Evolutionary conservation across 2,797 vertebrate species (phyloP), one percentile per base, ranked within the genome.

Genomic region (Gadopsis marmoratus): DNA sequence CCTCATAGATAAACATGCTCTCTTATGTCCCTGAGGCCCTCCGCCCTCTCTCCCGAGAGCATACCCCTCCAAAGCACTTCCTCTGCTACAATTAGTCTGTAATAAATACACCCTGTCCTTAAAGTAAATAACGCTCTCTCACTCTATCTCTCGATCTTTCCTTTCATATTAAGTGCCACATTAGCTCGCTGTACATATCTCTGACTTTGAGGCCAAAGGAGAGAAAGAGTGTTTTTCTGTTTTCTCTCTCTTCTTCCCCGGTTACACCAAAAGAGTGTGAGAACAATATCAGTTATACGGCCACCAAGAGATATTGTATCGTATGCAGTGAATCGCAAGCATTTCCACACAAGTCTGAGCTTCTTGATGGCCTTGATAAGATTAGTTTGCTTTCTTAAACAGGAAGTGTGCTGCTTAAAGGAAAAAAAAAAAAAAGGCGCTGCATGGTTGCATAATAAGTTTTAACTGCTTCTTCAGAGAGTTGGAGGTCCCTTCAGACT

Each of bases 291-390:
- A 67, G 80, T 73, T 76, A 53, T 74, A 79, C 85, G 65, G 78
- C 79, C 50, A 76, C 86, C 71, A 70, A 83, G 86, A 87, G 71
- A 91, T 86, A 91, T 89, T 85, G 78, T 88, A 91, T 87, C 89
- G 78, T 89, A 88, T 84, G 91, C 90, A 78, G 91, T 92, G 91
- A 95, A 89, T 92, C 67, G 51, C 82, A 86, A 87, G 91, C 92
- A 92, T 93, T 94, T 95, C 89, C 91, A 93, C 91, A 92, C 84
- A 82, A 92, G 89, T 91, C 91, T 93, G 81, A 69, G 89, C 91
- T 94, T 95, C 93, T 95, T 95, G 95, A 95, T 95, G 91, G 88
- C 87, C 94, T 90, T 88, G 94, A 96, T 95, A 94, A 95, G 94
- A 94, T 94, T 92, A 93, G 93, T 94, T 89, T 82, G 92, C 88